Conservation (phyloP, 2,888 invertebrate genomes). For the Kryphioiulus occultus region DNA sequence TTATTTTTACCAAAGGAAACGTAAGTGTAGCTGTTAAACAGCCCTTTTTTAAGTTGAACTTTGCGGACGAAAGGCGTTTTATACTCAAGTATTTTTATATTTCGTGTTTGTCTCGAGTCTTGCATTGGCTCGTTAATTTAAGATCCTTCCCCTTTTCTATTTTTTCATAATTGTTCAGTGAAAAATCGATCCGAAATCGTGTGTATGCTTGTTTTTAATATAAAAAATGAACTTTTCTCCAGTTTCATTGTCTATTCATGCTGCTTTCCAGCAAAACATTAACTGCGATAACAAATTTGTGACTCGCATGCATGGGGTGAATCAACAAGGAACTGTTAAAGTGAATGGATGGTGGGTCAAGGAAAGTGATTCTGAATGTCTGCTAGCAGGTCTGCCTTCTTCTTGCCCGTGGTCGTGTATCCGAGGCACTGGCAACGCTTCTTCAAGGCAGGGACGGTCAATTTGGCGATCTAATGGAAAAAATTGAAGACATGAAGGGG, state of each 20-base stretch:
- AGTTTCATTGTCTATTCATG: no score
- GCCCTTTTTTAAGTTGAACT: background rate
- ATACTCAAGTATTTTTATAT: background rate
- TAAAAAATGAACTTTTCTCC: background rate
- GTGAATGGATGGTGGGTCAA: background rate
- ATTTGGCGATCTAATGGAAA: conserved; percentile 2
- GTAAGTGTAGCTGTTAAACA: conserved; percentile 19
- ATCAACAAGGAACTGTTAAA: background rate
- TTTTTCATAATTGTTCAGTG: background rate
- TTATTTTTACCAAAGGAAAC: conserved; percentile 20
- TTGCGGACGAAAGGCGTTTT: background rate
- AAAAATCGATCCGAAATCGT: background rate
- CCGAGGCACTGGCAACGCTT: conserved; percentile 10
- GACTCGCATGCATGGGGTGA: background rate
- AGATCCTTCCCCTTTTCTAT: background rate
- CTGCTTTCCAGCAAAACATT: no score
- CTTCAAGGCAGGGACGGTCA: conserved; percentile 44
- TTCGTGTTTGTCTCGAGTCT: background rate
- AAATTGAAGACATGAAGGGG: background rate
- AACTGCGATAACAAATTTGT: no score
- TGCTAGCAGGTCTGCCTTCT: conserved; percentile 46
- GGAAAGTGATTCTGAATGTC: conserved; percentile 46
- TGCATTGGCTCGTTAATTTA: background rate
- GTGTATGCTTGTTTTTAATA: background rate
- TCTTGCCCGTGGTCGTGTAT: conserved; percentile 35